Percentiles rank a stretch among this genome's conserved stretches.
Evolutionary conservation across 2,888 invertebrate species (phyloP).

Genomic region (Phoronis australis): DNA sequence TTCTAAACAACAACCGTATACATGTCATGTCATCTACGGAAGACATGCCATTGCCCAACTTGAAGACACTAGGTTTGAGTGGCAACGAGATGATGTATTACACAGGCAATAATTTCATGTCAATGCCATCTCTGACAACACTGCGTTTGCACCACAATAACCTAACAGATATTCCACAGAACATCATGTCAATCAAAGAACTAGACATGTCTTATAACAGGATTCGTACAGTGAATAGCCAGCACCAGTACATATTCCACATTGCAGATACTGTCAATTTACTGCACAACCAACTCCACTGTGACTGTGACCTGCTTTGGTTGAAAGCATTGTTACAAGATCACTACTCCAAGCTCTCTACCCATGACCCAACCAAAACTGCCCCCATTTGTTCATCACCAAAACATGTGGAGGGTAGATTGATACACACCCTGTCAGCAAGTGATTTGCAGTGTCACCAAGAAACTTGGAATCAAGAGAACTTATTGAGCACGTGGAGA

Average conservation of each 20-base stretch:
- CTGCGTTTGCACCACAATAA: constrained; percentile 17
- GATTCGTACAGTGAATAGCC: constrained; percentile 13
- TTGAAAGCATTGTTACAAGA: constrained; percentile 22
- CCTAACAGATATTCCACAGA: constrained; percentile 12
- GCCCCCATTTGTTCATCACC: no score
- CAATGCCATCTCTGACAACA: no score
- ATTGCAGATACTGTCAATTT: constrained; percentile 21
- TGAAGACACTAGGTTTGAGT: constrained; percentile 16
- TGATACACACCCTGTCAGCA: no score
- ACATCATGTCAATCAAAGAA: constrained; percentile 19
- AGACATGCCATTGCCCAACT: constrained; percentile 6
- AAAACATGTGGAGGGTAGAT: no score
- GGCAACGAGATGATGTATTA: constrained; percentile 14
- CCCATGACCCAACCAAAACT: no score
- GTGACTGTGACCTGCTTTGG: constrained; percentile 21
- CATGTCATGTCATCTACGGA: constrained; percentile 1
- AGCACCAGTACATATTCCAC: constrained; percentile 1
- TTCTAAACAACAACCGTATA: constrained; percentile 12
- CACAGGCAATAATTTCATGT: constrained; percentile 12
- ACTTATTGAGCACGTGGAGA: no score
- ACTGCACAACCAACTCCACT: constrained; percentile 20
- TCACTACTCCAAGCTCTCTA: no score
- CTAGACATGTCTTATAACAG: constrained; percentile 20
- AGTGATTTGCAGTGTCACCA: no score
- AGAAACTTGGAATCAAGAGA: no score